Conservation (phyloP, 2,797 vertebrate genomes). For the Lutjanus campechanus region DNA sequence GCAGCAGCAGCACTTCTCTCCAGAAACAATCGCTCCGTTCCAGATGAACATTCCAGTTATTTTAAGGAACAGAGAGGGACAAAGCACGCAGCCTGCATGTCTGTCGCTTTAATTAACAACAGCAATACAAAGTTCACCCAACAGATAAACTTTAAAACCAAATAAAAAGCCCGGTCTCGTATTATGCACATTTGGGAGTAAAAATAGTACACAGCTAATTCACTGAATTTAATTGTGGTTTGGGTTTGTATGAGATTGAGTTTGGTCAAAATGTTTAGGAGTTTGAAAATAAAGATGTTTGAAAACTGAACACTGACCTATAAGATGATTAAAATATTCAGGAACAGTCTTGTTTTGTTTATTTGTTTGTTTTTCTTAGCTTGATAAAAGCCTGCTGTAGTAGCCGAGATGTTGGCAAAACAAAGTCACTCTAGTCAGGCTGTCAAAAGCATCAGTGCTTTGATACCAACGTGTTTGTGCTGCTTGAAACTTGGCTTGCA, state of each 20-base stretch:
- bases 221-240: neutral
- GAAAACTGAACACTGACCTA: neutral
- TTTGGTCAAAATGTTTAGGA: neutral
- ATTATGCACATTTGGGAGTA: neutral
- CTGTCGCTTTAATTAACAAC: conserved; percentile 48
- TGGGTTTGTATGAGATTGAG: neutral
- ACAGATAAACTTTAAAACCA: neutral
- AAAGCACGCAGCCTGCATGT: conserved; percentile 25
- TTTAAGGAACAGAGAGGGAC: conserved; percentile 46
- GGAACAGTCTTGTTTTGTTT: no score
- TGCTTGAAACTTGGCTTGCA: no score
- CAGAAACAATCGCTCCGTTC: conserved; percentile 55
- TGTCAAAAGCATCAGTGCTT: no score
- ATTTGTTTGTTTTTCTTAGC: neutral
- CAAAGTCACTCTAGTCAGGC: no score
- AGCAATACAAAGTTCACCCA: conserved; percentile 9
- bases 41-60: conserved; percentile 71
- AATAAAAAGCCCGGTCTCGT: neutral
- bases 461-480: no score
- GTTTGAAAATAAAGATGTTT: neutral
- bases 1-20: conserved; percentile 21
- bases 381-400: neutral
- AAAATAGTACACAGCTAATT: neutral
- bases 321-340: neutral
- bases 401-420: neutral